Evolutionary conservation across 2,888 invertebrate species (phyloP), one percentile per base, ranked within the genome.

Genomic region (Thereva unica): DNA sequence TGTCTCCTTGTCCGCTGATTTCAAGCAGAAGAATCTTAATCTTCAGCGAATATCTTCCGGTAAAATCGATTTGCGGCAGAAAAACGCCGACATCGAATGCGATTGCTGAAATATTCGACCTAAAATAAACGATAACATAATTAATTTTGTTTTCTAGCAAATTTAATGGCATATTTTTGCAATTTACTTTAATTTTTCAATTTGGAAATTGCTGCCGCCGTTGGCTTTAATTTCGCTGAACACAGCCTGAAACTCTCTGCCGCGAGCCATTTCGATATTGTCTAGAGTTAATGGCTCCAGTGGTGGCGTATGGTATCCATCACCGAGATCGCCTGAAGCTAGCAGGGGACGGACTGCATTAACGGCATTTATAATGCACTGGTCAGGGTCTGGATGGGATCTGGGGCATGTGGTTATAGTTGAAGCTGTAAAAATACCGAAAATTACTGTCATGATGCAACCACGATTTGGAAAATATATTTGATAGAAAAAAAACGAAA

Each of bases 121-220:
- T 80, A 59, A 4, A 71, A 71, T 52, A 10, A 23, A 23, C 23
- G 23, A 23, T 23, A 23, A 23, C 1, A 23, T 52, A 10, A 12
- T 47, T 6, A 55, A 52, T 37, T 47, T 38, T 61, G n/a, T 42
- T 12, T 50, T 63, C 44, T 49, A 55, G 37, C 40, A 63, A 52
- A n/a, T 35, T 5, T 6, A 8, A 6, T 2, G 10, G 7, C 8
- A 12, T 54, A 40, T 47, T 57, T 52, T 35, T 54, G 10, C 37
- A 57, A 67, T 44, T 67, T 71, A 81, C 81, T 75, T 75, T 35
- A 81, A 71, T 63, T 78, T 77, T 67, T 80, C 78, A 37, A 81
- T 79, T n/a, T 75, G 73, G 64, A 81, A 81, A 69, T 78, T 76
- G 66, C 81, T 81, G 52, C 81, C 81, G 4, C 81, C 81, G 0